Evolutionary conservation across 2,888 invertebrate species (phyloP).

Genomic region (Athalia rosae): DNA sequence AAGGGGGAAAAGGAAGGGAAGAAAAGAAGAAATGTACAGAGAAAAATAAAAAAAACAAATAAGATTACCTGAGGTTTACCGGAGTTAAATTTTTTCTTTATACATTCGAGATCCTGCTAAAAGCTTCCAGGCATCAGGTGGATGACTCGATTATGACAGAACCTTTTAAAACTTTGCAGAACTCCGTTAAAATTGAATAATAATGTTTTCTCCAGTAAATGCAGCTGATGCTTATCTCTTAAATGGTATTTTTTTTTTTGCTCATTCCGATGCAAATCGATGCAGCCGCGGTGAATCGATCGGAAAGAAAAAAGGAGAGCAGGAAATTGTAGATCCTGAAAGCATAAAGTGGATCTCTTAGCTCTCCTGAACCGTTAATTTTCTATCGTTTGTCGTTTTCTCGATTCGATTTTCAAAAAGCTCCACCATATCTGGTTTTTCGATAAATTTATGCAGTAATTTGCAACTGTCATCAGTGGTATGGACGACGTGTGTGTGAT

Average conservation of each 20-base stretch:
- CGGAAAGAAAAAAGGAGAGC: background rate
- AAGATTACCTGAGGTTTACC: background rate
- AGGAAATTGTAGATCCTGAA: background rate
- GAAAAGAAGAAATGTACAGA: background rate
- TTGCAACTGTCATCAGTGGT: too few species aligned
- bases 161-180: conserved; percentile 38
- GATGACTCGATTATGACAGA: conserved; percentile 38
- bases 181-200: conserved; percentile 39
- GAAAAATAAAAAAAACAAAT: background rate
- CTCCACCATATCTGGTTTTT: too few species aligned
- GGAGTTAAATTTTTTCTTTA: background rate
- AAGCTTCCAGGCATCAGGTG: conserved; percentile 39
- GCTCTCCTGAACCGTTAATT: background rate
- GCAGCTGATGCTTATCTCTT: background rate
- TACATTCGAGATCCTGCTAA: conserved; percentile 24
- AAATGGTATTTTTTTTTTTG: background rate
- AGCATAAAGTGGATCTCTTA: background rate
- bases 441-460: too few species aligned
- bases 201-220: conserved; percentile 5
- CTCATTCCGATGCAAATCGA: background rate
- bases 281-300: background rate
- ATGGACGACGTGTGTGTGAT: background rate
- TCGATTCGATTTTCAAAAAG: background rate
- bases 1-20: background rate
- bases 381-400: background rate